These are phyloP conservation scores for Ophioderma brevispina DNA, from an alignment of 35 echinoderm and acorn worm genomes.

Conservation along the genomic window DNA sequence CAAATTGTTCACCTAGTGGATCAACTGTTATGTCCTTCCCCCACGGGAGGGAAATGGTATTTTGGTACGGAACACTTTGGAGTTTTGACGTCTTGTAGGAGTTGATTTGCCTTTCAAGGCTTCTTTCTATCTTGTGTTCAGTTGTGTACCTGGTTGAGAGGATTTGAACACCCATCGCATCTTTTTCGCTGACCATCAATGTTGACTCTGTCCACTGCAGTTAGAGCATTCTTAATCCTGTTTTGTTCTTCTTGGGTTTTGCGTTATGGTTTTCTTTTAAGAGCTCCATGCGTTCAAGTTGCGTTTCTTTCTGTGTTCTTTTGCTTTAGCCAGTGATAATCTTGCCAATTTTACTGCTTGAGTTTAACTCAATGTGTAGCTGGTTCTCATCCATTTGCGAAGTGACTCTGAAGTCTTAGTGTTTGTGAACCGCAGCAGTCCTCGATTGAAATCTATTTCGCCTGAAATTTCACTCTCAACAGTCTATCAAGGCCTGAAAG, in stretches of 20 bases:
- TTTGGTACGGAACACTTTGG: not conserved
- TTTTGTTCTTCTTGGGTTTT: not conserved
- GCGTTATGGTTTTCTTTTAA: no score
- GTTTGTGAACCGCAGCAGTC: no score
- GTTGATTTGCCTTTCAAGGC: not conserved
- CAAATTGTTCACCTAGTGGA: not conserved
- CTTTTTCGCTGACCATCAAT: not conserved
- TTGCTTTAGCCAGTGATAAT: no score
- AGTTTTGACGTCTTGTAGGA: not conserved
- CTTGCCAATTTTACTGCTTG: no score
- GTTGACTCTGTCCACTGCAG: not conserved
- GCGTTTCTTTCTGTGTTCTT: no score
- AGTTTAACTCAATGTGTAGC: no score
- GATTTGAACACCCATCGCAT: not conserved
- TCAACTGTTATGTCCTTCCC: not conserved
- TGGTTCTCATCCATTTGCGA: no score
- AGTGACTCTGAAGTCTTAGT: no score
- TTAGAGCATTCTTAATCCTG: not conserved
- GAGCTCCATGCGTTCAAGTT: no score
- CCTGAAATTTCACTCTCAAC: no score
- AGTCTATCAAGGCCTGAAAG: no score
- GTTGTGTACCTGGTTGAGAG: not conserved
- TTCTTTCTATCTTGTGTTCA: not conserved
- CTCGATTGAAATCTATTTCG: no score
- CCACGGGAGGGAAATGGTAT: not conserved